Base-by-base conservation (phyloP, 2,113 vertebrate species). In the Aspiorhynchus laticeps region DNA sequence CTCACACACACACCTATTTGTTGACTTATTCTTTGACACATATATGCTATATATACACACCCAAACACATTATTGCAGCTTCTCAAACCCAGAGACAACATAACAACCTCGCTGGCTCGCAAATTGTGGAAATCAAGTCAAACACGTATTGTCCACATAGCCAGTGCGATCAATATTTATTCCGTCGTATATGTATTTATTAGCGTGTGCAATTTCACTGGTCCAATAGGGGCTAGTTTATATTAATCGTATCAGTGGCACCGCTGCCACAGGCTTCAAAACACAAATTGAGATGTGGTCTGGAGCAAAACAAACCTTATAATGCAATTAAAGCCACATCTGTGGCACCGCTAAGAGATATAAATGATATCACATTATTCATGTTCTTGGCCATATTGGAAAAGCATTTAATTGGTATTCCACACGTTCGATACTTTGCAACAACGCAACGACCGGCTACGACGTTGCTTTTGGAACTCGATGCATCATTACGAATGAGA, bases 81-180 rank as follows among this genome's bases (percentile, higher is more conserved):
- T 43, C 84, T 83, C 73, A 83, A 73, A 38, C 33, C 69, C 69
- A 41, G 76, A 82, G 17, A 38, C 86, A 74, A 19, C 11, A 31
- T 69, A 71, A 53, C 63, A 61, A 33, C 41, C 41, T 75, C 80
- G 88, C 85, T 38, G 85, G 51, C 53, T 33, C 12, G 19, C 76
- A 89, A 92, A 91, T 82, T 86, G 79, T 80, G 59, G 26, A 59
- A 93, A 92, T 91, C 81, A 91, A 92, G 92, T 92, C 84, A 91
- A 91, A 93, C 87, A 33, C 53, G 74, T 71, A 75, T 69, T 84
- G 90, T 91, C 91, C 80, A 88, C 86, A 88, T 91, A 83, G 80
- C 78, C 77, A 19, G 43, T 24, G 41, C 85, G 67, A 91, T 94
- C 90, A 83, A 93, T 93, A 92, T 94, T 91, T 93, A 92, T 92